Percentiles rank a stretch among this genome's conserved stretches.
These are phyloP conservation scores for Oreonectes daqikongensis DNA, from an alignment of 2,797 vertebrate genomes.

Conservation along the genomic window DNA sequence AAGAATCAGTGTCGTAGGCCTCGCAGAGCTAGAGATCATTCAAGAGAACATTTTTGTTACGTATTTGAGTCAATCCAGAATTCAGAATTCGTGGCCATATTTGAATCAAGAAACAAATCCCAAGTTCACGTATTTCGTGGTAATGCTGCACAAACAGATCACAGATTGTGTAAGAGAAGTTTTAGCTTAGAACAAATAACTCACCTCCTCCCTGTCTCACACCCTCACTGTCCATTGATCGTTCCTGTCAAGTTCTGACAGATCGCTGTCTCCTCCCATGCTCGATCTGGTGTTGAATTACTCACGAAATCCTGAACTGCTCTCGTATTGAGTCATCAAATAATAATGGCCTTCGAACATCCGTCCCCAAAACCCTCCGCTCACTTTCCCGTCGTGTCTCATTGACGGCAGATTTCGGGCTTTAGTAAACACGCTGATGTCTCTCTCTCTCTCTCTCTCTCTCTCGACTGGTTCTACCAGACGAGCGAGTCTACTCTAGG, in stretches of 20 bases:
- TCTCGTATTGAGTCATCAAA: slow-evolving; percentile 10
- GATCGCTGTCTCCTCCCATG: slow-evolving; percentile 39
- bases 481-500: slow-evolving; percentile 46
- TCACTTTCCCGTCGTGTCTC: slow-evolving; percentile 35
- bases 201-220: slow-evolving; percentile 18
- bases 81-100: no score
- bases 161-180: not conserved
- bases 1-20: not conserved
- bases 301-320: not conserved
- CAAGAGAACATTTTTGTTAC: no score
- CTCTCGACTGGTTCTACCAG: slow-evolving; percentile 56
- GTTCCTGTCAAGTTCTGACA: slow-evolving; percentile 48
- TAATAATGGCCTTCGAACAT: not conserved
- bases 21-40: not conserved
- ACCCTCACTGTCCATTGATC: slow-evolving; percentile 59
- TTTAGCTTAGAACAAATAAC: not conserved
- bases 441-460: slow-evolving; percentile 13
- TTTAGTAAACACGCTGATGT: slow-evolving; percentile 42
- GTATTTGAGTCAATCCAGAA: no score
- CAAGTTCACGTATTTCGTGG: not conserved
- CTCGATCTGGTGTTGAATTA: slow-evolving; percentile 37
- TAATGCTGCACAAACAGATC: not conserved
- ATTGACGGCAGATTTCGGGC: slow-evolving; percentile 42
- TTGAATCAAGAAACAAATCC: not conserved
- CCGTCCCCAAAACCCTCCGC: not conserved